Evolutionary conservation across 2,113 vertebrate species (phyloP).

Genomic region (Lagopus leucura): DNA sequence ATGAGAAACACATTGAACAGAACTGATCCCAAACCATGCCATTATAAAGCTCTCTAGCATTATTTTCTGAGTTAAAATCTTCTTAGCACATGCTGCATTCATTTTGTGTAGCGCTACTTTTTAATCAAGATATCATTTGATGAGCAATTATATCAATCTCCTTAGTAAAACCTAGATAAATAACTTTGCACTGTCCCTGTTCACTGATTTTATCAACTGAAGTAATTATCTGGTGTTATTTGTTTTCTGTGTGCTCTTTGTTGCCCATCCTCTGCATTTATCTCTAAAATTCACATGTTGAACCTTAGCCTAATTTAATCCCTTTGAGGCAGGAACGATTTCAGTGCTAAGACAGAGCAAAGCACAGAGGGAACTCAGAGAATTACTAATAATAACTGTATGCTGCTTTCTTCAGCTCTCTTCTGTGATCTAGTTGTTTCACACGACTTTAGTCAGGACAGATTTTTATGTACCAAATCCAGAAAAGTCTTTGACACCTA

Average conservation of each 20-base stretch:
- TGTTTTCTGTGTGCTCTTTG: slow-evolving; percentile 36
- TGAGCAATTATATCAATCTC: slow-evolving; percentile 31
- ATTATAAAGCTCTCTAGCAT: slow-evolving; percentile 16
- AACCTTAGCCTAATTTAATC: slow-evolving; percentile 62
- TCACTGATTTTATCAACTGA: slow-evolving; percentile 54
- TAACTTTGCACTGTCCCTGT: slow-evolving; percentile 24
- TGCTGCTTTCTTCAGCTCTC: neutral
- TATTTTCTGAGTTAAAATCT: slow-evolving; percentile 47
- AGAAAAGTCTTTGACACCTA: neutral
- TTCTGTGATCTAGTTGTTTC: slow-evolving; percentile 17
- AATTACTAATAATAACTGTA: slow-evolving; percentile 9
- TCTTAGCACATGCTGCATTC: slow-evolving; percentile 20
- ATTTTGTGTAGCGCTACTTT: slow-evolving; percentile 65
- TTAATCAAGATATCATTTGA: slow-evolving; percentile 58
- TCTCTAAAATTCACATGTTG: slow-evolving; percentile 54
- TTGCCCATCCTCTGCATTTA: slow-evolving; percentile 7
- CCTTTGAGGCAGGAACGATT: slow-evolving; percentile 45
- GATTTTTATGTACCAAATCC: neutral
- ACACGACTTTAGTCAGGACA: neutral
- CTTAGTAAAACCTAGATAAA: slow-evolving; percentile 44
- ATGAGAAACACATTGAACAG: slow-evolving; percentile 22
- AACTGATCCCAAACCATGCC: neutral
- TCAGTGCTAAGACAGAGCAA: neutral
- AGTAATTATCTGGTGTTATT: slow-evolving; percentile 49
- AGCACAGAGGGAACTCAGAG: slow-evolving; percentile 19